These are phyloP conservation scores for Lochmaea capreae DNA, from an alignment of 2,888 invertebrate species.

Conservation along the genomic window DNA sequence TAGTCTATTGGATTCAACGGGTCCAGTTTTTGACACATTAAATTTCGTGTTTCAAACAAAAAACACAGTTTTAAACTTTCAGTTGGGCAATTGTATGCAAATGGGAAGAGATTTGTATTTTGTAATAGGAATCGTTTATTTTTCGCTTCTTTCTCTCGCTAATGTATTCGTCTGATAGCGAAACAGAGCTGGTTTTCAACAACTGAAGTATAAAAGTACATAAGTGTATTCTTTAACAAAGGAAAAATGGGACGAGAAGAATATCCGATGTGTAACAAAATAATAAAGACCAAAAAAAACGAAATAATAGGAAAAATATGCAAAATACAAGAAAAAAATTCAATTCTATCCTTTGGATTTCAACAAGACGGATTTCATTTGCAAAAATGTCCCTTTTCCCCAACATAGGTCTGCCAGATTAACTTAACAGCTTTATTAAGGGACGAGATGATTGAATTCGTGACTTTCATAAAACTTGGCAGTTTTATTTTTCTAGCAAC, in stretches of 20 bases:
- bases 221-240: too few species aligned
- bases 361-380: background rate
- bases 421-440: background rate
- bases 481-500: background rate
- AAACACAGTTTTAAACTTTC: background rate
- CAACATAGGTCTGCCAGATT: too few species aligned
- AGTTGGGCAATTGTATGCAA: background rate
- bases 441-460: slow-evolving; percentile 18
- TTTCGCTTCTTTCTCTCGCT: slow-evolving; percentile 3
- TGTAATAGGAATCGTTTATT: slow-evolving; percentile 5
- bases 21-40: too few species aligned
- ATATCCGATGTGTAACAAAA: too few species aligned
- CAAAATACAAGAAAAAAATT: too few species aligned
- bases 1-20: too few species aligned
- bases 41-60: too few species aligned
- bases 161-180: slow-evolving; percentile 7
- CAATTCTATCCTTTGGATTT: too few species aligned
- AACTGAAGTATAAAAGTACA: too few species aligned
- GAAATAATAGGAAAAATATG: background rate
- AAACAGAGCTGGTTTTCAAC: background rate
- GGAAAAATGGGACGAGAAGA: too few species aligned
- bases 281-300: too few species aligned
- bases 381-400: slow-evolving; percentile 9
- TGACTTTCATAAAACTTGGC: slow-evolving; percentile 26
- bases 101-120: background rate